These are phyloP conservation scores for fruit fly (Drosophila melanogaster) DNA, from an alignment of 1,140 invertebrate species.

Conservation along the genomic window DNA sequence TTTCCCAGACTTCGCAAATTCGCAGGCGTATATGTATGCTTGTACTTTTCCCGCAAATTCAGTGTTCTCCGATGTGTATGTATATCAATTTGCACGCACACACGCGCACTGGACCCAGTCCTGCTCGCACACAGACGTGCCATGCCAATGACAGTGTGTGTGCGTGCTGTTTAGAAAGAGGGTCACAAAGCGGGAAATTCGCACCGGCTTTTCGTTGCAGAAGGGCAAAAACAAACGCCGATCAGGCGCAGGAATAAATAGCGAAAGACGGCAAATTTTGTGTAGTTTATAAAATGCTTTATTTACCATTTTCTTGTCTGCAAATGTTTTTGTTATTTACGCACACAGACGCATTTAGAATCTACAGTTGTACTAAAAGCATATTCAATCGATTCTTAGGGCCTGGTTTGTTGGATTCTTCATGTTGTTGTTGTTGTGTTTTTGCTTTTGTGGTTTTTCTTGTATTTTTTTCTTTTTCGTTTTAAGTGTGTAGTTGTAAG, in stretches of 20 bases:
- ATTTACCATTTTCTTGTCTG: slow-evolving; percentile 58
- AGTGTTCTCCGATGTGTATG: slow-evolving; percentile 55
- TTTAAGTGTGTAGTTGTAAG: slow-evolving; percentile 46
- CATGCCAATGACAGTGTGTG: slow-evolving; percentile 5
- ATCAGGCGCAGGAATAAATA: slow-evolving; percentile 4
- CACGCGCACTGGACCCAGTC: slow-evolving; percentile 34
- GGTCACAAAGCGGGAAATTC: slow-evolving; percentile 70
- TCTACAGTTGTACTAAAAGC: slow-evolving; percentile 34
- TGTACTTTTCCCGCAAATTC: slow-evolving; percentile 26
- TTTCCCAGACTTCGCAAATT: background rate
- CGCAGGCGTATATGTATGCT: slow-evolving; percentile 1
- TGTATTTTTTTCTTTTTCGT: slow-evolving; percentile 23
- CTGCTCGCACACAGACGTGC: slow-evolving; percentile 19
- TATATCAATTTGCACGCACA: slow-evolving; percentile 63
- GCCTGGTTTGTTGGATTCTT: slow-evolving; percentile 16
- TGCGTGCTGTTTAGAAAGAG: slow-evolving; percentile 21
- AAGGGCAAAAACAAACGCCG: slow-evolving; percentile 15
- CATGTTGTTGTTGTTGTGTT: slow-evolving; percentile 9
- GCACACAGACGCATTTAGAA: slow-evolving; percentile 17
- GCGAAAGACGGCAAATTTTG: no score
- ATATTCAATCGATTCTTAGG: slow-evolving; percentile 31
- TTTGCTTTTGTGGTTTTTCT: no score
- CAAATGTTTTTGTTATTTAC: slow-evolving; percentile 34
- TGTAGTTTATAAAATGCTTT: slow-evolving; percentile 76
- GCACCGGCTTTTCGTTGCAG: slow-evolving; percentile 28